Evolutionary conservation across 2,888 invertebrate genomes (phyloP).

Genomic region (Lochmaea capreae): DNA sequence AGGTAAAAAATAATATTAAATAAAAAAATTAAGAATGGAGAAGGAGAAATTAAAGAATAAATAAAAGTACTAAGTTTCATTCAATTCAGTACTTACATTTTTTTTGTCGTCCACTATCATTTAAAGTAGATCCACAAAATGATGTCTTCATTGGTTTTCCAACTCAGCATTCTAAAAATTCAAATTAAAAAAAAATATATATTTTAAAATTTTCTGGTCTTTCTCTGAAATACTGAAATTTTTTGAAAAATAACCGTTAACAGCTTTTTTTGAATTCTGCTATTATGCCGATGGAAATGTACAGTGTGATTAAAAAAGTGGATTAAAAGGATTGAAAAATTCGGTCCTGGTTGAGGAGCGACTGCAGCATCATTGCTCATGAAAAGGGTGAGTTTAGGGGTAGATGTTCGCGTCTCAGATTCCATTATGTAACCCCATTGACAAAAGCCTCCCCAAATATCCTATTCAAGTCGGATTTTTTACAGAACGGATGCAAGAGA

Average conservation of each 20-base stretch:
- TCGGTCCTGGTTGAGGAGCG: conserved; percentile 50
- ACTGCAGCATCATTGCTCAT: conserved; percentile 64
- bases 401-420: conserved; percentile 64
- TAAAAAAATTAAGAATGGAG: too few species aligned
- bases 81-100: too few species aligned
- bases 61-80: too few species aligned
- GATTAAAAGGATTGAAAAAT: conserved; percentile 23
- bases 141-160: too few species aligned
- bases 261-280: background rate
- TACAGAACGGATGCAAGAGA: conserved; percentile 60
- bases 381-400: conserved; percentile 65
- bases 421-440: conserved; percentile 66
- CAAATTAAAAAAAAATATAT: too few species aligned
- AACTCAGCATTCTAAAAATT: too few species aligned
- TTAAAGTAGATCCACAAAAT: too few species aligned
- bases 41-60: too few species aligned
- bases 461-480: conserved; percentile 65
- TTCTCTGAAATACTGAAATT: background rate
- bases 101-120: too few species aligned
- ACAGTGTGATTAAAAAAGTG: conserved; percentile 24
- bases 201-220: too few species aligned
- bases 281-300: background rate
- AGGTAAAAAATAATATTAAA: background rate
- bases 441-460: conserved; percentile 64
- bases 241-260: background rate